These are phyloP conservation scores for Umimayanthus chanpuru DNA, from an alignment of 92 coral and sea anemone species.

Conservation along the genomic window DNA sequence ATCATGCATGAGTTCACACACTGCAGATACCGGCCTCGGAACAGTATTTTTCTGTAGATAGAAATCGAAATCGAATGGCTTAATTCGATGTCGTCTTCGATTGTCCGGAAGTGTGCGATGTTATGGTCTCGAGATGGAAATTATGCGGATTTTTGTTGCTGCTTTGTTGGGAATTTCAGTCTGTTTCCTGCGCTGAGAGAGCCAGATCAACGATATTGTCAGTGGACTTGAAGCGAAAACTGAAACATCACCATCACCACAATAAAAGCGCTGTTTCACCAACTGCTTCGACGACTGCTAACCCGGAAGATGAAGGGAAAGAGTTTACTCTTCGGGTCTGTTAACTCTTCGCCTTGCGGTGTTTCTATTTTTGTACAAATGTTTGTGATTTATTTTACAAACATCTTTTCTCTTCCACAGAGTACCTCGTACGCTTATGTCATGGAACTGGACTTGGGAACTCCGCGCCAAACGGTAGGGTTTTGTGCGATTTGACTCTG, in stretches of 20 bases:
- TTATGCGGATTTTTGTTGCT: slow-evolving; percentile 47
- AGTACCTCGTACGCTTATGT: slow-evolving; percentile 97
- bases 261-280: slow-evolving; percentile 42
- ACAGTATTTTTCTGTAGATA: slow-evolving; percentile 25
- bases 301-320: slow-evolving; percentile 66
- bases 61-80: background rate
- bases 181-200: slow-evolving; percentile 29
- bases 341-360: background rate
- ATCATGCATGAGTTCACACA: slow-evolving; percentile 76
- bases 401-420: slow-evolving; percentile 41
- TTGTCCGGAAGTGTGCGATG: slow-evolving; percentile 59
- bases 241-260: slow-evolving; percentile 63
- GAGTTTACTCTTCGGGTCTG: slow-evolving; percentile 84
- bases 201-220: slow-evolving; percentile 68
- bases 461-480: slow-evolving; percentile 87
- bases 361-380: slow-evolving; percentile 23
- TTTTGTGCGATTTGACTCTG: background rate
- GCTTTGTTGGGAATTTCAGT: slow-evolving; percentile 16
- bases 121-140: slow-evolving; percentile 78
- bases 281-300: slow-evolving; percentile 24
- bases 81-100: slow-evolving; percentile 49
- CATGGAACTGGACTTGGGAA: slow-evolving; percentile 82
- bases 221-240: slow-evolving; percentile 73
- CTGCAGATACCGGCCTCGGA: slow-evolving; percentile 19
- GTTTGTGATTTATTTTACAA: slow-evolving; percentile 7